Evolutionary conservation across 2,113 vertebrate species (phyloP), one percentile per base, ranked within the genome.

Genomic region (Tapirus terrestris): DNA sequence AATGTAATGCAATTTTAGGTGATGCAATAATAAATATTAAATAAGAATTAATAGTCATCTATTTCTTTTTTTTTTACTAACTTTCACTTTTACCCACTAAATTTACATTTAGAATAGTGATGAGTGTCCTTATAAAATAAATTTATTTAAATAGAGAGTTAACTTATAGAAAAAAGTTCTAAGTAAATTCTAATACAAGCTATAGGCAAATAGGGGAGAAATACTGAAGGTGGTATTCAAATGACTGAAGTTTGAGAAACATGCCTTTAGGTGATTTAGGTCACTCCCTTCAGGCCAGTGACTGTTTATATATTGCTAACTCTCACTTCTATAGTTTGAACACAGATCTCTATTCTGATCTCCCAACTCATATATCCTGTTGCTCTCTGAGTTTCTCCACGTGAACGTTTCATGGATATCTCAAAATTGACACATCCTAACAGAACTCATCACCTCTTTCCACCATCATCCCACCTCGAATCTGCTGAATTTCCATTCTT

Each of bases 21-120:
- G 9, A 48, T 51, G 5, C 27, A 68, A 84, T 33, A 95, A 67
- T 60, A 94, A 60, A 65, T 56, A 36, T 58, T 89, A 76, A 91
- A 43, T 85, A 70, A 67, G 43, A 96, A 73, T 83, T 53, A 21
- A 53, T 27, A 51, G 51, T 65, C 18, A 72, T 33, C 14, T 75
- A 43, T 65, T 43, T 65, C 12, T 88, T 43, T 73, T 17, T 88
- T 75, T 75, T 93, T 93, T 75, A 63, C 8, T 73, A 9, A 45
- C 21, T 88, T 84, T 31, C 33, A 70, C 36, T 94, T 82, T 89
- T 31, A 48, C 39, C 20, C 65, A 45, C 8, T 84, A 33, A 84
- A 84, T 84, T 96, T 84, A 89, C 7, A 70, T 75, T 96, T 92
- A 51, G 27, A 89, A 94, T 29, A 29, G n/a, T 85, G 20, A 68